Evolutionary conservation across 35 echinoderm and acorn worm species (phyloP).

Genomic region (Patiria miniata): DNA sequence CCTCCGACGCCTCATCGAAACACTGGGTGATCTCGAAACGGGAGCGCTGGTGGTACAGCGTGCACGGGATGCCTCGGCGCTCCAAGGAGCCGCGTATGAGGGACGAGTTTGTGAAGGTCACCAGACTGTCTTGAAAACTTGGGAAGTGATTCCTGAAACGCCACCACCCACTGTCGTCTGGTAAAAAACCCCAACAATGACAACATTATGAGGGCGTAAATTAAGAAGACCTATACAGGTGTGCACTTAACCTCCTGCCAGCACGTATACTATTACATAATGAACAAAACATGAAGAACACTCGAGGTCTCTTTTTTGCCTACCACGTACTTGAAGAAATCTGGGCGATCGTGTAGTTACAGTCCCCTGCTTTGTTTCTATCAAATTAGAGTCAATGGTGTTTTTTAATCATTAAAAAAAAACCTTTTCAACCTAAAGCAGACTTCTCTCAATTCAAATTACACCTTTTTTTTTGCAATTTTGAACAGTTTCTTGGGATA

Average conservation of each 20-base stretch:
- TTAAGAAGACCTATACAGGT: no score
- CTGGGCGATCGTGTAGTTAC: no score
- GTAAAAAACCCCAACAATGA: no score
- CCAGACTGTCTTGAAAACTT: not conserved
- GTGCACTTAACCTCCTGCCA: no score
- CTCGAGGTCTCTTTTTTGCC: no score
- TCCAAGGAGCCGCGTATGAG: conserved; percentile 24
- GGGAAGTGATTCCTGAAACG: conserved; percentile 20
- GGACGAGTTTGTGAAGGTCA: not conserved
- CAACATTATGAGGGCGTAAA: not conserved
- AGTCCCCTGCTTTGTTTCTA: no score
- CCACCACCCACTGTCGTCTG: conserved; percentile 40
- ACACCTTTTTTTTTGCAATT: not conserved
- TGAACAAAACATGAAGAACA: no score
- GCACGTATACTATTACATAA: no score
- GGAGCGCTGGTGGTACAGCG: conserved; percentile 2
- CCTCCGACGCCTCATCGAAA: conserved; percentile 51
- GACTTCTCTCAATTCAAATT: no score
- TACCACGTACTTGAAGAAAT: not conserved
- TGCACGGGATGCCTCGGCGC: not conserved
- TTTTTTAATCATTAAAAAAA: no score
- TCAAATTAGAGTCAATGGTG: no score
- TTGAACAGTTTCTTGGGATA: not conserved
- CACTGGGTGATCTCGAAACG: conserved; percentile 54
- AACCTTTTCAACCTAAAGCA: no score